These are phyloP conservation scores for Trichomycterus rosablanca DNA, from an alignment of 2,113 vertebrate genomes.

Conservation along the genomic window DNA sequence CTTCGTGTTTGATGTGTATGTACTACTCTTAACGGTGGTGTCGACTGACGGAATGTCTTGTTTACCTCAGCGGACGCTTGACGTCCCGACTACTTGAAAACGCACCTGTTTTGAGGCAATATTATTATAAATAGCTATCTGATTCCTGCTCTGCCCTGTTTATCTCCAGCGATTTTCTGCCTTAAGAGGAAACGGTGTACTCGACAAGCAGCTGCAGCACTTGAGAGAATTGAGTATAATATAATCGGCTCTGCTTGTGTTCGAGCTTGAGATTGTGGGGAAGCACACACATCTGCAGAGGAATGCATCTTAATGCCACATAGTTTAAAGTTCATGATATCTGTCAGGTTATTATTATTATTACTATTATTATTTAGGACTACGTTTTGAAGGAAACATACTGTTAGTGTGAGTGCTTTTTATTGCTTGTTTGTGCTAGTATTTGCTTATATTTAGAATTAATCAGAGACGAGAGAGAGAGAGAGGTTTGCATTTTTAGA, in stretches of 20 bases:
- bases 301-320: slow-evolving; percentile 10
- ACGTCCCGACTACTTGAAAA: slow-evolving; percentile 48
- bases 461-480: too few relatives aligned
- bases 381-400: too few relatives aligned
- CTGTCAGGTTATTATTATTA: background rate
- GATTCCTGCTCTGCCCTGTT: slow-evolving; percentile 32
- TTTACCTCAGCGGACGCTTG: slow-evolving; percentile 47
- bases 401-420: too few relatives aligned
- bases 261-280: slow-evolving; percentile 16
- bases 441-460: too few relatives aligned
- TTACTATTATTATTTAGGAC: too few relatives aligned
- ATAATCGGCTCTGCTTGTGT: background rate
- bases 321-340: background rate
- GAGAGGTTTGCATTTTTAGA: too few relatives aligned
- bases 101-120: slow-evolving; percentile 40
- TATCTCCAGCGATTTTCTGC: slow-evolving; percentile 33
- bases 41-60: slow-evolving; percentile 41
- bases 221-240: slow-evolving; percentile 30
- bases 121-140: slow-evolving; percentile 34
- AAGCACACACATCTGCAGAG: slow-evolving; percentile 42
- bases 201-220: slow-evolving; percentile 24
- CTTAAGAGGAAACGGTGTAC: slow-evolving; percentile 41
- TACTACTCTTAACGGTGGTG: slow-evolving; percentile 34
- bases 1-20: background rate
- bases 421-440: too few relatives aligned